A percentile compares a stretch with the other conserved stretches of the same genome.
phyloP scores from a whole-genome alignment of 2,888 invertebrate species.

The Hypercompe scribonia region DNA sequence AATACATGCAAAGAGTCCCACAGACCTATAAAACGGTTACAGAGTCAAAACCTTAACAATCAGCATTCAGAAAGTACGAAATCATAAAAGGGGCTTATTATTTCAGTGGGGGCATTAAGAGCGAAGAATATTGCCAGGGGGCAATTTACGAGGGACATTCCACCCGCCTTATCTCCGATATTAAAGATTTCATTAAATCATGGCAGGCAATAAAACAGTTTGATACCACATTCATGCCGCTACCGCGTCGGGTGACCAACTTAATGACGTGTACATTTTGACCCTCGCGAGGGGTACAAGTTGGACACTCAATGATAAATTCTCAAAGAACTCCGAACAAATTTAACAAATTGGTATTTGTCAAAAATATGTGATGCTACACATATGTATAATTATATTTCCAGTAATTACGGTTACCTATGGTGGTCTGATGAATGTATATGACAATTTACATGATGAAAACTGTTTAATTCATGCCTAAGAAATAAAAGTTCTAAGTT shows the following conservation, averaged over 20 bases:
- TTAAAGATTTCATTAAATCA: conserved; percentile 87
- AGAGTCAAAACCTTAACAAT: conserved; percentile 46
- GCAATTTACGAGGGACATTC: conserved; percentile 75
- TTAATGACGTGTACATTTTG: conserved; percentile 81
- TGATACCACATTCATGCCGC: conserved; percentile 80
- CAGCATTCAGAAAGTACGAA: conserved; percentile 43
- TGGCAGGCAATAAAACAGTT: conserved; percentile 84
- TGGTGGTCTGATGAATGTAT: too few species aligned
- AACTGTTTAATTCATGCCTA: too few species aligned
- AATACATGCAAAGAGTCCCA: conserved; percentile 10
- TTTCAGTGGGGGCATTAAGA: conserved; percentile 59
- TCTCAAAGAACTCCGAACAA: background rate
- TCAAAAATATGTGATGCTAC: too few species aligned
- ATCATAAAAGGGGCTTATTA: conserved; percentile 50
- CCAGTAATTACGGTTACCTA: too few species aligned
- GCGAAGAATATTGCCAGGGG: conserved; percentile 68
- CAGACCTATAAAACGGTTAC: conserved; percentile 22
- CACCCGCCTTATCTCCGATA: conserved; percentile 80
- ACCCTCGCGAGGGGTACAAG: conserved; percentile 60
- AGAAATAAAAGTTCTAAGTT: too few species aligned
- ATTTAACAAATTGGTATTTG: background rate
- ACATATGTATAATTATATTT: too few species aligned
- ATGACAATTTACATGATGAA: too few species aligned
- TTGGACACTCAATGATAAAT: conserved; percentile 1
- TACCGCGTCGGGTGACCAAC: conserved; percentile 76